Conservation (phyloP, 2,113 vertebrate species). For the Athene noctua region DNA sequence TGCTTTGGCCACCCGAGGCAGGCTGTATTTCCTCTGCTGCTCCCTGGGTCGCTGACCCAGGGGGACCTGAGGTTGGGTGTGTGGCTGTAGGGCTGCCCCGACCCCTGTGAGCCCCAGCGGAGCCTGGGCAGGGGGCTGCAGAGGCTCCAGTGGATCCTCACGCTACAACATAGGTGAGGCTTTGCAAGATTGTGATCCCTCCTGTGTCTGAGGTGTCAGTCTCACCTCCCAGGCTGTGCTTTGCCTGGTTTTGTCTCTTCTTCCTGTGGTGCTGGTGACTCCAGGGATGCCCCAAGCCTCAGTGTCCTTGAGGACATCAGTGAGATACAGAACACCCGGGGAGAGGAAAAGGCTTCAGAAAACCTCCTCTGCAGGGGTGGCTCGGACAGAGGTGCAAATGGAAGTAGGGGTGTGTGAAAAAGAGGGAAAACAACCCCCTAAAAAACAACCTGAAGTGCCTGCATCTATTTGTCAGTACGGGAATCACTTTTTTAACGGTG, state of each 20-base stretch:
- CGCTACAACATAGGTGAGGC: accelerated
- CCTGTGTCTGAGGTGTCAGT: not conserved
- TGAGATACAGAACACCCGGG: not conserved
- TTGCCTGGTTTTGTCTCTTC: too few relatives aligned
- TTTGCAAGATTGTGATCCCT: not conserved
- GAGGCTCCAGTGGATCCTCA: not conserved
- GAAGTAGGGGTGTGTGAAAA: too few relatives aligned
- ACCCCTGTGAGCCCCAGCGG: accelerated
- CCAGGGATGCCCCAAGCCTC: too few relatives aligned
- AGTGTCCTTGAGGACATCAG: not conserved
- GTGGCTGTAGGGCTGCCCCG: not conserved
- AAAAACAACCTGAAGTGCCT: not conserved
- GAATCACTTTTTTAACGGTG: accelerated
- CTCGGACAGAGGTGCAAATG: not conserved
- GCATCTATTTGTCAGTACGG: too few relatives aligned
- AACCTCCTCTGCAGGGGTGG: too few relatives aligned
- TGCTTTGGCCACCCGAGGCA: accelerated
- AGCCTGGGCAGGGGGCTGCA: not conserved
- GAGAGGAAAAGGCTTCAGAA: not conserved
- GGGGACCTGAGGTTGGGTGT: not conserved
- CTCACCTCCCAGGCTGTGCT: not conserved
- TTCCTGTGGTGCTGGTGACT: not conserved
- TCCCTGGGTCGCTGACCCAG: accelerated
- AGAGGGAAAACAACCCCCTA: not conserved
- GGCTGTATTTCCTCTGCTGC: too few relatives aligned